Evolutionary conservation across 1,140 invertebrate genomes (phyloP).

Genomic region (Diploscapter pachys): DNA sequence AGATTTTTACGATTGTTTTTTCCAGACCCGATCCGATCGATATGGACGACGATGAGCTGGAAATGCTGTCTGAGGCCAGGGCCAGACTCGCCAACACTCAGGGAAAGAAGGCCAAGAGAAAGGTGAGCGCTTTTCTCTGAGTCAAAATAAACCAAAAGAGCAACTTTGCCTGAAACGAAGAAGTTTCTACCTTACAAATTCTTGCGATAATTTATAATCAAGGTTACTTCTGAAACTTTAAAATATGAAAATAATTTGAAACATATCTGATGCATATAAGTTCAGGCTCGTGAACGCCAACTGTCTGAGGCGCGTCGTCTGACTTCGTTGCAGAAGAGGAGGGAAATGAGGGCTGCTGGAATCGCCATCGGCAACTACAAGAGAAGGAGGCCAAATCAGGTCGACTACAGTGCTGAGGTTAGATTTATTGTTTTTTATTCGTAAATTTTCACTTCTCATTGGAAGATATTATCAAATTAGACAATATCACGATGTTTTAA

Average conservation of each 20-base stretch:
- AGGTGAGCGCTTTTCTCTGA: constrained; percentile 60
- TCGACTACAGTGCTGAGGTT: constrained; percentile 97
- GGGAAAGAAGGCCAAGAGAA: constrained; percentile 97
- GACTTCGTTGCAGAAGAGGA: constrained; percentile 89
- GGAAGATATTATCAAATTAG: neutral
- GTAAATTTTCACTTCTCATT: neutral
- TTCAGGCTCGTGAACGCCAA: constrained; percentile 87
- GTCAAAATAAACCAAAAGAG: neutral
- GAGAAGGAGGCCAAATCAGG: constrained; percentile 70
- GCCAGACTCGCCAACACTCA: constrained; percentile 97
- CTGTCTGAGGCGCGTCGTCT: constrained; percentile 91
- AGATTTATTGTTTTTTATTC: constrained; percentile 68
- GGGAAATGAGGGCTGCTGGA: constrained; percentile 94
- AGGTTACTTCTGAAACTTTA: neutral
- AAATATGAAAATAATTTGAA: neutral
- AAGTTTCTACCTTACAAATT: too few species aligned
- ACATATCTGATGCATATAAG: neutral
- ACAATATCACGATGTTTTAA: constrained; percentile 69
- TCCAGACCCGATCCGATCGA: constrained; percentile 96
- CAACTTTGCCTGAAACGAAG: too few species aligned
- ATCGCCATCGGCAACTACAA: constrained; percentile 70
- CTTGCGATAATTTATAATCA: too few species aligned
- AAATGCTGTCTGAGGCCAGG: constrained; percentile 97
- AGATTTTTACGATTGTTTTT: neutral
- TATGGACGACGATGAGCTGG: constrained; percentile 95